A percentile compares a stretch with the other conserved stretches of the same genome.
Evolutionary conservation across 2,113 vertebrate genomes (phyloP).

Genomic region (Burhinus oedicnemus): DNA sequence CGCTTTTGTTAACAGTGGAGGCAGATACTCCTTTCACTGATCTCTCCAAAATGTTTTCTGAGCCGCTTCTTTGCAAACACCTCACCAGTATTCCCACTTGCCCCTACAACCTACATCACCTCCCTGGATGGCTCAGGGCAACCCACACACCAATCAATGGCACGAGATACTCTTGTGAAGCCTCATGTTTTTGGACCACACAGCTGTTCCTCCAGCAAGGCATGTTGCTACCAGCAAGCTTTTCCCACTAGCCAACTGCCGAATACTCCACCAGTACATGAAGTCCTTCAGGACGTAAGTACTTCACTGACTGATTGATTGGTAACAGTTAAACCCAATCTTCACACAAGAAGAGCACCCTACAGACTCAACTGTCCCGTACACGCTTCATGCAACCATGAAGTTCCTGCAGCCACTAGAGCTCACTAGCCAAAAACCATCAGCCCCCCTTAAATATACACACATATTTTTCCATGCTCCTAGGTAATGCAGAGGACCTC

Average conservation of each 20-base stretch:
- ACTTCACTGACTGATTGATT: neutral
- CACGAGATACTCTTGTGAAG: neutral
- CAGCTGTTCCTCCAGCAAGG: neutral
- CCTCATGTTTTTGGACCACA: neutral
- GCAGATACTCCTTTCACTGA: neutral
- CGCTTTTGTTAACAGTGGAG: neutral
- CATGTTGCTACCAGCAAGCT: neutral
- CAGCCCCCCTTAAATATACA: neutral
- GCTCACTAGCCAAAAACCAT: neutral
- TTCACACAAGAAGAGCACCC: neutral
- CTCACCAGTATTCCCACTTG: neutral
- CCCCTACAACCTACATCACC: neutral
- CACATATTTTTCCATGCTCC: neutral
- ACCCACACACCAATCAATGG: neutral
- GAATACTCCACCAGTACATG: fast-evolving
- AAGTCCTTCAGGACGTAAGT: neutral
- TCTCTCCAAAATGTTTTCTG: neutral
- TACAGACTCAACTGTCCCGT: neutral
- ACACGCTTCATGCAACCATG: fast-evolving
- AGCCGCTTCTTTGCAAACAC: neutral
- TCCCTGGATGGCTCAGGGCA: neutral
- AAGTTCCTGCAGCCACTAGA: neutral
- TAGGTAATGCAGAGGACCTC: neutral
- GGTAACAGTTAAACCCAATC: neutral
- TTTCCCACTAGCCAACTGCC: neutral